Conservation (phyloP, 2,888 invertebrate genomes). For the Papilio protenor region DNA sequence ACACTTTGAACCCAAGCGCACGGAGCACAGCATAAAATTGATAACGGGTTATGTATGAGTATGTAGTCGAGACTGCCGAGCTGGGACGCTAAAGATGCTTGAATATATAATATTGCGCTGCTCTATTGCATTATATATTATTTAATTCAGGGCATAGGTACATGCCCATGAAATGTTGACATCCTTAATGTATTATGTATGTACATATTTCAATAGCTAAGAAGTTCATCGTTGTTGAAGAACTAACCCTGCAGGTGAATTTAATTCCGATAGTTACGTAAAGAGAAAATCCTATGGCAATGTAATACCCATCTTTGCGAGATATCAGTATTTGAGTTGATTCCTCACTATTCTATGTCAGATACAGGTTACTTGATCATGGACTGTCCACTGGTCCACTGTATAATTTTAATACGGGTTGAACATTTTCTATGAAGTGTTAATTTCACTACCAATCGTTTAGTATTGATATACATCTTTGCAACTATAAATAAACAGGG, state of each 20-base stretch:
- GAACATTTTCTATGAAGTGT: too few relatives aligned
- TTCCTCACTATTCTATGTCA: too few relatives aligned
- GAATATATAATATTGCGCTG: neutral
- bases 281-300: too few relatives aligned
- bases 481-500: neutral
- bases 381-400: too few relatives aligned
- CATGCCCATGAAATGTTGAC: too few relatives aligned
- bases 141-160: neutral
- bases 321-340: too few relatives aligned
- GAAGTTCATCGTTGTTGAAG: neutral
- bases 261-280: neutral
- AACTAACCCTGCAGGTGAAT: neutral
- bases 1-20: slow-evolving; percentile 16
- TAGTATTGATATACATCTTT: too few relatives aligned
- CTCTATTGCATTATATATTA: neutral
- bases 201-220: neutral
- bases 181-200: neutral
- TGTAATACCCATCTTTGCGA: too few relatives aligned
- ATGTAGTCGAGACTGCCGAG: neutral
- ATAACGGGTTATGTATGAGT: neutral
- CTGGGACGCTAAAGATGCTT: neutral
- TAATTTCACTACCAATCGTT: too few relatives aligned
- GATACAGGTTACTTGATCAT: too few relatives aligned
- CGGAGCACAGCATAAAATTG: slow-evolving; percentile 9
- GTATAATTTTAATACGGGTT: too few relatives aligned